Evolutionary conservation across 1,140 invertebrate genomes (phyloP).

Genomic region (Drosophila ambigua): DNA sequence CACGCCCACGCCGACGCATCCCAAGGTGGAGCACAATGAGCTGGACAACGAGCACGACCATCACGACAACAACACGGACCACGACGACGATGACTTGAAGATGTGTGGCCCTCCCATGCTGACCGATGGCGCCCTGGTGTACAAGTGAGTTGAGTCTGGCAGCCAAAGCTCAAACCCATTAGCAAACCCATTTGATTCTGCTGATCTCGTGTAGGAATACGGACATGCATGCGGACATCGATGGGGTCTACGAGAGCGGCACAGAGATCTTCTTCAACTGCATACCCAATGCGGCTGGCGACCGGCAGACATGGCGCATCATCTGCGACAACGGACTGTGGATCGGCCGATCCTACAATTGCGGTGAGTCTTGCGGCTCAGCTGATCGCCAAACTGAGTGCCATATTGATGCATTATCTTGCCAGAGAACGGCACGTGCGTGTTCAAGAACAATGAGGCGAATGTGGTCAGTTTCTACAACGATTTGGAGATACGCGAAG

Average conservation of each 20-base stretch:
- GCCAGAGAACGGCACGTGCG: conserved; percentile 89
- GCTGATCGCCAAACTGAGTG: neutral
- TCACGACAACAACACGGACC: conserved; percentile 67
- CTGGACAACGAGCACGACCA: conserved; percentile 83
- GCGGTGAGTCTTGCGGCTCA: conserved; percentile 85
- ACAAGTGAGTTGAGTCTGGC: conserved; percentile 63
- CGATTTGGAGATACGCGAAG: conserved; percentile 90
- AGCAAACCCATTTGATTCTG: neutral
- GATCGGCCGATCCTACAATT: conserved; percentile 90
- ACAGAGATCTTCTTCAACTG: conserved; percentile 93
- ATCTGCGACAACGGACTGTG: conserved; percentile 92
- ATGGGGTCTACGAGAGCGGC: conserved; percentile 88
- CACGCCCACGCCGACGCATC: conserved; percentile 35
- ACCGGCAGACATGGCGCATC: conserved; percentile 92
- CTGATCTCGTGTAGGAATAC: conserved; percentile 53
- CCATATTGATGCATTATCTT: neutral
- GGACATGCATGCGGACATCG: conserved; percentile 75
- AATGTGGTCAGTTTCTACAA: conserved; percentile 92
- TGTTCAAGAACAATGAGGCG: conserved; percentile 90
- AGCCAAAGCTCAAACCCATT: neutral
- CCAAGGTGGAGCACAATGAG: conserved; percentile 76
- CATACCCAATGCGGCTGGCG: conserved; percentile 90
- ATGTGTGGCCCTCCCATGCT: conserved; percentile 78
- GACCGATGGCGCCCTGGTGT: conserved; percentile 73
- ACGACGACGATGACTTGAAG: conserved; percentile 69